A percentile compares a stretch with the other conserved stretches of the same genome.
phyloP scores from a whole-genome alignment of 2,888 invertebrate genomes.

The Yponomeuta sedellus region DNA sequence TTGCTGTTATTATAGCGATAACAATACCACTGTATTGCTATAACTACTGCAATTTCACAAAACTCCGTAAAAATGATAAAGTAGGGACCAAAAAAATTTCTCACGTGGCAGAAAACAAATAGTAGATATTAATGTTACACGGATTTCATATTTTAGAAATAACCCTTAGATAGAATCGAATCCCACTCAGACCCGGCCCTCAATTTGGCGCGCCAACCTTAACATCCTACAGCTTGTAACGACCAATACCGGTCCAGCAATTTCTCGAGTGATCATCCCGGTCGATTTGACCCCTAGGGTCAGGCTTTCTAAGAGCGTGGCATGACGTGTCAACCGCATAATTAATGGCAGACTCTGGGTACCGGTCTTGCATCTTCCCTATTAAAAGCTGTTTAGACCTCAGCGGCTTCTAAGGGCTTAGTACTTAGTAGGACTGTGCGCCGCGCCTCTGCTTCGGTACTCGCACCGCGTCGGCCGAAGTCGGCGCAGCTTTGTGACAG shows the following conservation, averaged over 20 bases:
- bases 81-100: no score
- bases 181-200: background rate
- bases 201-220: background rate
- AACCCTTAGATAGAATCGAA: no score
- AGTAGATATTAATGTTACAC: no score
- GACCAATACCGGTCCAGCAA: constrained; percentile 1
- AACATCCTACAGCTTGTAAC: background rate
- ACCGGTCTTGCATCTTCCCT: constrained; percentile 1
- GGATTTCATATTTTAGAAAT: no score
- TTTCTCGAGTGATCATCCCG: constrained; percentile 5
- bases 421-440: background rate
- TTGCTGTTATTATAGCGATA: no score
- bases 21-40: no score
- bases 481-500: no score
- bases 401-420: background rate
- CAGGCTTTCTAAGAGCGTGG: constrained; percentile 55
- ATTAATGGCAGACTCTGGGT: constrained; percentile 38
- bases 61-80: no score
- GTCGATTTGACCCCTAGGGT: constrained; percentile 43
- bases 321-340: constrained; percentile 47
- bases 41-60: no score
- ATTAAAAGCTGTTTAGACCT: constrained; percentile 1
- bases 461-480: no score
- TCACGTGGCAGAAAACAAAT: no score
- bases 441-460: background rate